Conservation (phyloP, 2,113 vertebrate genomes). For the Protobothrops mucrosquamatus region DNA sequence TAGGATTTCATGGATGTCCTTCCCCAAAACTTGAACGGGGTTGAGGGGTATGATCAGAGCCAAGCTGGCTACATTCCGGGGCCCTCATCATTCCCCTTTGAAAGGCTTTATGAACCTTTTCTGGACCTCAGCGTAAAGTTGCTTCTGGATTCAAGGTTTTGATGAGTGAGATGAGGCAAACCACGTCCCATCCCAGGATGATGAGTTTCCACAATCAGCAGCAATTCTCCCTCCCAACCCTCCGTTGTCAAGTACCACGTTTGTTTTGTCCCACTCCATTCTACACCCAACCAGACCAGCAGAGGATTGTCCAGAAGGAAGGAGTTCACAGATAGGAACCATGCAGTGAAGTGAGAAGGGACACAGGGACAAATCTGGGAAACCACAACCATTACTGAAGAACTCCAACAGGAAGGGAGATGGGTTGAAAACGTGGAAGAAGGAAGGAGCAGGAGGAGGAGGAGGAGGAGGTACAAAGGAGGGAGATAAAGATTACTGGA, state of each 20-base stretch:
- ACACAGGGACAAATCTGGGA: not conserved
- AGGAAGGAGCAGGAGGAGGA: not conserved
- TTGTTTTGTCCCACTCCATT: not conserved
- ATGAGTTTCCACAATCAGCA: not conserved
- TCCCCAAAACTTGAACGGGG: not conserved
- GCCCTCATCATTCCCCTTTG: not conserved
- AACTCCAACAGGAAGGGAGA: not conserved
- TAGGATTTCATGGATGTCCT: not conserved
- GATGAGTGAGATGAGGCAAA: too few relatives aligned
- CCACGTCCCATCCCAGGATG: not conserved
- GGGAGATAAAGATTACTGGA: not conserved
- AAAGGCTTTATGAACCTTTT: not conserved
- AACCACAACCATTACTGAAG: not conserved
- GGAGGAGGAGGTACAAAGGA: not conserved
- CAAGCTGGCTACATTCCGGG: not conserved
- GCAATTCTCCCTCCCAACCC: not conserved
- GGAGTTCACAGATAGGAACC: conserved; percentile 26
- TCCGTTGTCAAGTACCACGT: not conserved
- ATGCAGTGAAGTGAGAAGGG: conserved; percentile 41
- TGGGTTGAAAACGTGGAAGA: not conserved
- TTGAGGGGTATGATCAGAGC: not conserved
- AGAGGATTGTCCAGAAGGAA: not conserved
- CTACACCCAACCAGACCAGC: not conserved
- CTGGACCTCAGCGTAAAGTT: not conserved
- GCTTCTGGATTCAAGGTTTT: not conserved